Base-by-base conservation (phyloP, 2,888 invertebrate genomes). In the Cenopis cana region DNA sequence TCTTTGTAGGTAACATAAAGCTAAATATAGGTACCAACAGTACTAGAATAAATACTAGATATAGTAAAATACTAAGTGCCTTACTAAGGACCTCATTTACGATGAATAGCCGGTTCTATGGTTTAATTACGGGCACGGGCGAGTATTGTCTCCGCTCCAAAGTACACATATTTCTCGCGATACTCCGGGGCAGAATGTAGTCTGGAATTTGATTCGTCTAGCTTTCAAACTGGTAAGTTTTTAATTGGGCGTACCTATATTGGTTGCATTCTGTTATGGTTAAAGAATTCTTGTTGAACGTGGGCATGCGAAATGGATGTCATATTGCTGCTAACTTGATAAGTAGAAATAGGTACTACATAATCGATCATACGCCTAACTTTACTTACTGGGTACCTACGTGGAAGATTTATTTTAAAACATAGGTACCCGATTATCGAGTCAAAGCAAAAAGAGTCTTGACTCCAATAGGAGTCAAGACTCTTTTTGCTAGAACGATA, bases 51-150 rank as follows among this genome's bases (percentile, higher is more conserved):
- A 59, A 59, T 59, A 18, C 36, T 36, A 62, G 12, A 14, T 50
- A 79, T 83, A 85, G 83, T 85, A 79, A 86, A 85, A 85, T 84
- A 82, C 81, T 81, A 79, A 82, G 82, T 81, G 84, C 85, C 85
- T 82, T 78, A 73, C 79, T 82, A 79, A 86, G 86, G 87, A 86
- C 82, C 87, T 85, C 85, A 85, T 89, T 89, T 87, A 84, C 86
- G 87, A 88, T 85, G 86, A 85, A 87, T 83, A 85, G 85, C 82
- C 86, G 88, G 88, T 87, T 88, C 78, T 77, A 80, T 79, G 84
- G 81, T 84, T 89, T 89, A 89, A 89, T 90, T 89, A 87, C 84
- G 80, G 80, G 79, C 82, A 79, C 79, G 78, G 76, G 76, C 78
- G 66, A 61, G 66, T 71, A 71, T 71, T 71, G 71, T 66, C 71